These are phyloP conservation scores for Carcina quercana DNA, from an alignment of 2,888 invertebrate genomes.

Conservation along the genomic window DNA sequence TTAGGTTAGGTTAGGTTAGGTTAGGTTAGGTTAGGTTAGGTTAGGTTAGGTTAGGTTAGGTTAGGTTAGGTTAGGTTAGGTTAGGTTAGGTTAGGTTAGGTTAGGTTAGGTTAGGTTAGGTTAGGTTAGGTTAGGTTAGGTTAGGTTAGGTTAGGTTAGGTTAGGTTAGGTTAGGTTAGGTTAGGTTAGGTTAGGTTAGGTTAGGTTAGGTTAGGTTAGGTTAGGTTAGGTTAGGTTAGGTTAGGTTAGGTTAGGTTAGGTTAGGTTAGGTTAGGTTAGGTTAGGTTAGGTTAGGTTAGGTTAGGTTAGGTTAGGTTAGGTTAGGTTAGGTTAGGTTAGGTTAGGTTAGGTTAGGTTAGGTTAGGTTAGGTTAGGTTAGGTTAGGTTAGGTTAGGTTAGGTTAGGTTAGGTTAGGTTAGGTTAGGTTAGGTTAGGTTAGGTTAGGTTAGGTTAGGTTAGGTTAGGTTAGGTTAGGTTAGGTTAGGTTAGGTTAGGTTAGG, in stretches of 20 bases:
- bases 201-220: constrained; percentile 13
- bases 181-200: constrained; percentile 14
- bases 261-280: constrained; percentile 15
- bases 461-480: constrained; percentile 8
- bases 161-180: constrained; percentile 16
- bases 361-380: constrained; percentile 14
- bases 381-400: constrained; percentile 14
- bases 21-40: constrained; percentile 13
- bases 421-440: constrained; percentile 15
- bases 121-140: constrained; percentile 16
- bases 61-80: constrained; percentile 8
- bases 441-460: constrained; percentile 14
- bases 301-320: constrained; percentile 14
- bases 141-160: constrained; percentile 17
- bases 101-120: constrained; percentile 15
- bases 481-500: constrained; percentile 13
- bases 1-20: constrained; percentile 9
- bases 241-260: constrained; percentile 16
- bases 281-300: constrained; percentile 14
- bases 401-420: constrained; percentile 14
- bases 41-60: constrained; percentile 15
- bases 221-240: constrained; percentile 14
- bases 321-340: constrained; percentile 14
- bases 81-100: constrained; percentile 14
- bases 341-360: constrained; percentile 9